Evolutionary conservation across 2,797 vertebrate species (phyloP), one percentile per base, ranked within the genome.

Genomic region (Podargus strigoides): DNA sequence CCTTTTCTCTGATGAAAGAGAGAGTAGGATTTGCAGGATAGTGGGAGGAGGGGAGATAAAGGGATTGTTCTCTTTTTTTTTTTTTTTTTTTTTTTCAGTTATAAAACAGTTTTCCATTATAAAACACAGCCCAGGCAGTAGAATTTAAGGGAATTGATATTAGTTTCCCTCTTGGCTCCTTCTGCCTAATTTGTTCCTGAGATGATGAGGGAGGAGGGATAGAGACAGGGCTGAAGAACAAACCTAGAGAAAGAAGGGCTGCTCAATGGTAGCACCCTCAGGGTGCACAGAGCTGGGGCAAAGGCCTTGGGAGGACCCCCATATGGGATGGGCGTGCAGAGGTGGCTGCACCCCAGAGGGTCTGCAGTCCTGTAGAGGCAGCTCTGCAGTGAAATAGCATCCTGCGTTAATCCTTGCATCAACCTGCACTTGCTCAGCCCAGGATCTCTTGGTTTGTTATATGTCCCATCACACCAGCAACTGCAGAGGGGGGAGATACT

Each of bases 21-120:
- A 5, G 1, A 70, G 26, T 13, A 70, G 42, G n/a, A 79, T 73
- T 93, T 76, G 26, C 55, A 66, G 72, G 34, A 52, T 8, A 27
- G 34, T 12, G 86, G 49, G 28, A 60, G 56, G 58, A 91, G 58
- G n/a, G 32, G 30, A 66, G 22, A 50, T 36, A 39, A 60, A 83
- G 47, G 17, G 10, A 73, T 73, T 46, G 30, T 28, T 56, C 13
- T 49, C 2, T 19, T 24, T 50, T 26, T 72, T 10, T 32, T 19
- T 30, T 42, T 30, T 24, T 49, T 34, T 62, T 52, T n/a, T 73
- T 60, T 60, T 36, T 32, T 39, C 3, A 4, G 50, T 83, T 91
- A 82, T 83, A 70, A 90, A 95, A 44, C 28, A 36, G 50, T 9
- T 64, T 85, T 70, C 72, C 72, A 41, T 88, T 91, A 86, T 20